phyloP scores from a whole-genome alignment of 2,797 vertebrate genomes.

The Phataginus tetradactyla region DNA sequence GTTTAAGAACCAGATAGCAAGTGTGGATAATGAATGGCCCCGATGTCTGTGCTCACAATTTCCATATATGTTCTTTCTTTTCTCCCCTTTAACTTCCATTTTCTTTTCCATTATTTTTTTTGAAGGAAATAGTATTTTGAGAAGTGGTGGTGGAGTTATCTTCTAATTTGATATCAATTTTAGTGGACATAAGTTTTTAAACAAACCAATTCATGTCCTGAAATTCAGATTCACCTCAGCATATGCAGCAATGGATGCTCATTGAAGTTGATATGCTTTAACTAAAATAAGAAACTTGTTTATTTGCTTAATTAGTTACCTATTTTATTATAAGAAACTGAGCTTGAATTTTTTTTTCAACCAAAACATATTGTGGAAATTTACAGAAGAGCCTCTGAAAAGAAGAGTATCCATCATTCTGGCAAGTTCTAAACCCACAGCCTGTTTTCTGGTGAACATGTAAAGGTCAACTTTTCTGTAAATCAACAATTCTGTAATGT shows the following conservation, averaged over 20 bases:
- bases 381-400: conserved; percentile 36
- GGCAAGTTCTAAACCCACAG: conserved; percentile 39
- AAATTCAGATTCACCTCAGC: neutral
- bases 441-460: neutral
- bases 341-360: neutral
- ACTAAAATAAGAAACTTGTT: neutral
- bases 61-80: neutral
- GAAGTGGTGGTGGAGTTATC: neutral
- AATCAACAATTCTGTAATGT: conserved; percentile 44
- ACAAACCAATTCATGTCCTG: neutral
- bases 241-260: neutral
- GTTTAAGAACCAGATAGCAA: neutral
- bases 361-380: conserved; percentile 12
- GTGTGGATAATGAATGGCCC: neutral
- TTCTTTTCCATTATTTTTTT: neutral
- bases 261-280: neutral
- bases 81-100: neutral
- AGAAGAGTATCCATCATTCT: conserved; percentile 34
- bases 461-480: conserved; percentile 34
- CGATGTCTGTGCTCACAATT: neutral
- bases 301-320: conserved; percentile 36
- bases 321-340: conserved; percentile 40
- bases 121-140: neutral
- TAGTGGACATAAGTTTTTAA: neutral
- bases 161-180: neutral